phyloP scores from a whole-genome alignment of 2,888 invertebrate genomes.

The Dryobotodes eremita region DNA sequence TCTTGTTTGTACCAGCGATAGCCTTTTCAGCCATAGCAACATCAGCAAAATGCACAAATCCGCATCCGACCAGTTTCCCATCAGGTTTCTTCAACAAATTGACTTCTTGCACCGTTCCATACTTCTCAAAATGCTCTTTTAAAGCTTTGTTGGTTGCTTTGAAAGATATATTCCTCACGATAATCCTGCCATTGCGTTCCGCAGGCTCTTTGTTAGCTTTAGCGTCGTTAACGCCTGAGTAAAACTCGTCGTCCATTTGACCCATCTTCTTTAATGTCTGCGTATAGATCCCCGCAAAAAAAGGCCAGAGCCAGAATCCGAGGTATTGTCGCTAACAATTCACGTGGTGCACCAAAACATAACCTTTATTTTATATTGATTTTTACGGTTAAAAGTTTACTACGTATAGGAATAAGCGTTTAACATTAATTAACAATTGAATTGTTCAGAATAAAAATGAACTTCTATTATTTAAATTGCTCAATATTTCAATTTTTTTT shows the following conservation, averaged over 20 bases:
- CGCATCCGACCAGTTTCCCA: conserved; percentile 96
- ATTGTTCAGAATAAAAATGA: background rate
- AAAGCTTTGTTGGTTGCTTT: conserved; percentile 94
- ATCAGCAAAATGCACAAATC: conserved; percentile 95
- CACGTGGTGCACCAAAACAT: conserved; percentile 74
- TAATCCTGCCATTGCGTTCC: conserved; percentile 90
- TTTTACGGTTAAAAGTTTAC: background rate
- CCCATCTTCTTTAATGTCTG: conserved; percentile 66
- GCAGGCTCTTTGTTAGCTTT: conserved; percentile 76
- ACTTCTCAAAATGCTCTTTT: conserved; percentile 93
- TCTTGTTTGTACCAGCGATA: conserved; percentile 92
- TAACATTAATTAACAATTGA: background rate
- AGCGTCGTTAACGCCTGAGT: conserved; percentile 71
- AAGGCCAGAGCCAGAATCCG: background rate
- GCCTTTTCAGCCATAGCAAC: conserved; percentile 95
- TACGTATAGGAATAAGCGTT: too few relatives aligned
- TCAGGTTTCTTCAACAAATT: conserved; percentile 93
- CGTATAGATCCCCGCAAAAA: background rate
- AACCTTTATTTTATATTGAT: conserved; percentile 71
- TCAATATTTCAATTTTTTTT: background rate
- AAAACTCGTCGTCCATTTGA: conserved; percentile 70
- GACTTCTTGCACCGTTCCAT: conserved; percentile 94
- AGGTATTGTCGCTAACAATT: conserved; percentile 46
- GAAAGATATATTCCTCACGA: conserved; percentile 93
- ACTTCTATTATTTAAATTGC: background rate